Evolutionary conservation across 2,113 vertebrate species (phyloP).

Genomic region (Syrmaticus mikado): DNA sequence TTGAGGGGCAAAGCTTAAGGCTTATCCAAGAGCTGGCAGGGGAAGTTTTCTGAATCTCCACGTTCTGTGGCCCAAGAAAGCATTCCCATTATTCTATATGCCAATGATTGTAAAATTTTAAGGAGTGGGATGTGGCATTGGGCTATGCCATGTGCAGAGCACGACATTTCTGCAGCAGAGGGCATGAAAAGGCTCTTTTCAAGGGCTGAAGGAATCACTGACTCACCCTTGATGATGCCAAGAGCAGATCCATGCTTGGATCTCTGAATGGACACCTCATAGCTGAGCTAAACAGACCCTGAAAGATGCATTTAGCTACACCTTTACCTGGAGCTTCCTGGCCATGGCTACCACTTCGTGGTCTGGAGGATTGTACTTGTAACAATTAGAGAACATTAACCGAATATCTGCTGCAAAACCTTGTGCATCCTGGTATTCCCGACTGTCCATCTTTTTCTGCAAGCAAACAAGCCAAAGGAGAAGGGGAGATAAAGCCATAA

Average conservation of each 20-base stretch:
- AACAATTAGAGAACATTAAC: slow-evolving; percentile 98
- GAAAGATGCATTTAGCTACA: background rate
- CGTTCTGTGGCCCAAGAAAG: background rate
- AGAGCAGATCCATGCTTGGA: background rate
- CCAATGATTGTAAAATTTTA: background rate
- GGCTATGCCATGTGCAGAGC: background rate
- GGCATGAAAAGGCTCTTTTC: background rate
- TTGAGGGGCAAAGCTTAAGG: background rate
- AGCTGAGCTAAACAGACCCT: background rate
- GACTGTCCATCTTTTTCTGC: slow-evolving; percentile 92
- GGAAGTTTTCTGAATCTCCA: background rate
- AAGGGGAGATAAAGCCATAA: slow-evolving; percentile 21
- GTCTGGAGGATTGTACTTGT: slow-evolving; percentile 97
- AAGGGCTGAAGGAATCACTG: background rate
- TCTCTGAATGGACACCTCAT: background rate
- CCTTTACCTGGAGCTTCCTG: slow-evolving; percentile 90
- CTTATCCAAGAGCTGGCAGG: background rate
- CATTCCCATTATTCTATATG: background rate
- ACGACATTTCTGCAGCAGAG: background rate
- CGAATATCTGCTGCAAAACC: slow-evolving; percentile 92
- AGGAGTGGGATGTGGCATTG: fast-evolving
- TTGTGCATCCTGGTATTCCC: slow-evolving; percentile 91
- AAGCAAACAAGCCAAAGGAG: slow-evolving; percentile 47
- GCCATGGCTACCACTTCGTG: slow-evolving; percentile 92
- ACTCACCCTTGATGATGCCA: background rate